phyloP scores from a whole-genome alignment of 2,113 vertebrate genomes.

The Lepus americanus region DNA sequence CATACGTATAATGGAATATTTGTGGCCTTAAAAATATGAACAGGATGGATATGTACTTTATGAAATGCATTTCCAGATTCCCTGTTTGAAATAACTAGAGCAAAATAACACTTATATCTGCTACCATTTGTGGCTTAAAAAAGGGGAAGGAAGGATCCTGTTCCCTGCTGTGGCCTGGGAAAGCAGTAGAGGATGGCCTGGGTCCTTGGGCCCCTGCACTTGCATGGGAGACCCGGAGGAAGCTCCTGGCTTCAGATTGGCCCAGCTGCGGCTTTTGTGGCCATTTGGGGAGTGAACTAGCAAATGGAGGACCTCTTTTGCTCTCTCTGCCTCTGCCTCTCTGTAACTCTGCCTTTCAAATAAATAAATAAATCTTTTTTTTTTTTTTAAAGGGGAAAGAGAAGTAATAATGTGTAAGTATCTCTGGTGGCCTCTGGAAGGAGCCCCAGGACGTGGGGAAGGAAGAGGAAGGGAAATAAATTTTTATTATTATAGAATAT shows the following conservation, averaged over 20 bases:
- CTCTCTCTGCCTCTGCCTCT: no score
- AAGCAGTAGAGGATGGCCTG: no score
- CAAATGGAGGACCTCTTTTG: no score
- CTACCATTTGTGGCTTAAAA: neutral
- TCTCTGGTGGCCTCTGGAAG: neutral
- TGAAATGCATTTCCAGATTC: neutral
- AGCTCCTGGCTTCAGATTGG: no score
- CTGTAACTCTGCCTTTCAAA: no score
- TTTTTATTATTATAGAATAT: neutral
- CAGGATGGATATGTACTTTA: neutral
- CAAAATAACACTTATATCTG: neutral
- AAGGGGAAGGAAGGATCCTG: neutral
- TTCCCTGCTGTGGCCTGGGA: no score
- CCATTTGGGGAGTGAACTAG: no score
- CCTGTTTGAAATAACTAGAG: neutral
- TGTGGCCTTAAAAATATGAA: neutral
- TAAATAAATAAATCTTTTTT: no score
- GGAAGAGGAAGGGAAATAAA: neutral
- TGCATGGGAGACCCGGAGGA: no score
- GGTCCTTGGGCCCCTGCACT: no score
- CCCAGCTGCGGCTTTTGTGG: no score
- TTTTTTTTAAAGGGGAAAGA: no score
- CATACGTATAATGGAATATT: neutral
- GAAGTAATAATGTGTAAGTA: neutral
- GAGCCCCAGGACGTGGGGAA: neutral